Base-by-base conservation (phyloP, 2,888 invertebrate genomes). In the Sphaerophoria taeniata region DNA sequence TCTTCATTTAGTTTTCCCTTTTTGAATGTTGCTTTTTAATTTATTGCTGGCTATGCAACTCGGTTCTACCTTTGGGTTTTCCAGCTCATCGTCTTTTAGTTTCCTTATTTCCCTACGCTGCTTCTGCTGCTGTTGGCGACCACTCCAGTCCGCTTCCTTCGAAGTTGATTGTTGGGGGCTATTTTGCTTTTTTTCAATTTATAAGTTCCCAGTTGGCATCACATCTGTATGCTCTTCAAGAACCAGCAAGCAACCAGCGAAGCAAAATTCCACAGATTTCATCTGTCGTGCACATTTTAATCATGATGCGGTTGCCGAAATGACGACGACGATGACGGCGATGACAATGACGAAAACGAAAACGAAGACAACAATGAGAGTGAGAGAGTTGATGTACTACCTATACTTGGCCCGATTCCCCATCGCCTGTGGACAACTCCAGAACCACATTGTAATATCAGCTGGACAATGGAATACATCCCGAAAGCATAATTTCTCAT, bases 251-350 rank as follows among this genome's bases (percentile, higher is more conserved):
- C 61, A 47, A 60, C 24, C 24, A 49, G 7, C 16, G 7, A 49
- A 51, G 39, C 56, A 55, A 55, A 24, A 73, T 73, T 49, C 49
- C 47, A 11, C 69, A 63, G 72, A 73, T 77, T 80, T 67, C 60
- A 76, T 39, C 71, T 80, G 58, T 76, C 53, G 51, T 80, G 75
- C 69, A 69, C 80, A 75, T 85, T 85, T 85, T 85, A 81, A 85
- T 24, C 24, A 24, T 80, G 72, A 80, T 81, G 80, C 67, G 84
- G 75, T 75, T 60, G 61, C 71, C 60, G 55, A 49, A 71, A 47
- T 49, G 69, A 72, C 51, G 74, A 75, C 24, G 24, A 24, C 24
- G 24, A 24, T 2, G 24, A 24, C 24, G 24, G 2, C 24, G 24
- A 24, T 24, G 24, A 24, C 24, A 24, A 2, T 24, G 24, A 24